A percentile compares a stretch with the other conserved stretches of the same genome.
These are phyloP conservation scores for Apogon talboti DNA, from an alignment of 2,797 vertebrate genomes.

Conservation along the genomic window DNA sequence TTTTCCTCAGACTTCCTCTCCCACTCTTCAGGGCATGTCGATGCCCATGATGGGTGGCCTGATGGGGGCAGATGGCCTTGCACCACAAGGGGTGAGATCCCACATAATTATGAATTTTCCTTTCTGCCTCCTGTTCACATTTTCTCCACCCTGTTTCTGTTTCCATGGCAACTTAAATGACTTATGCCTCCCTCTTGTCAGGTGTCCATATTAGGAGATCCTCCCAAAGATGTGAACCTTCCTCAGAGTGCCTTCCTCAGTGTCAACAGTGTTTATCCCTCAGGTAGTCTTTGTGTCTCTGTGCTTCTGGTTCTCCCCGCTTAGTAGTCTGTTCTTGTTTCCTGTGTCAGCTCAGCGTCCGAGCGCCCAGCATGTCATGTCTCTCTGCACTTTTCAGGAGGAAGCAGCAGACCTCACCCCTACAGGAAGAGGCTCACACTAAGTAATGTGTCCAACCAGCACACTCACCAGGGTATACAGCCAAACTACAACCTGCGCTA, in stretches of 20 bases:
- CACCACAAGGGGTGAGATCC: slow-evolving; percentile 84
- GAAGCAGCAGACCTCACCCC: slow-evolving; percentile 80
- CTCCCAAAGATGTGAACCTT: slow-evolving; percentile 86
- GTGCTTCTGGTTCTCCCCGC: background rate
- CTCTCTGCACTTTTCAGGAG: slow-evolving; percentile 55
- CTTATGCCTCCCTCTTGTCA: slow-evolving; percentile 47
- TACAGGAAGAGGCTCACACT: slow-evolving; percentile 85
- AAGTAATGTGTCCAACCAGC: slow-evolving; percentile 81
- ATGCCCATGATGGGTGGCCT: slow-evolving; percentile 83
- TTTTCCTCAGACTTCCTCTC: slow-evolving; percentile 82
- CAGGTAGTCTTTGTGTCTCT: slow-evolving; percentile 62
- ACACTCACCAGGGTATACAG: slow-evolving; percentile 70
- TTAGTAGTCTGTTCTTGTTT: slow-evolving; percentile 5
- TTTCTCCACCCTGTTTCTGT: background rate
- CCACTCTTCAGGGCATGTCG: slow-evolving; percentile 81
- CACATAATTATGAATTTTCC: background rate
- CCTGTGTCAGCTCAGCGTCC: background rate
- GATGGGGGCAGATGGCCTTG: slow-evolving; percentile 81
- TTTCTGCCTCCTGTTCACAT: background rate
- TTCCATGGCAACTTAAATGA: background rate
- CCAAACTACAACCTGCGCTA: slow-evolving; percentile 81
- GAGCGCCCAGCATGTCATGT: background rate
- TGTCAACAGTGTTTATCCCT: slow-evolving; percentile 81
- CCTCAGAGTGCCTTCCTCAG: slow-evolving; percentile 86
- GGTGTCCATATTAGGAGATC: slow-evolving; percentile 89